phyloP scores from a whole-genome alignment of 2,113 vertebrate genomes.

The Ciconia boyciana region DNA sequence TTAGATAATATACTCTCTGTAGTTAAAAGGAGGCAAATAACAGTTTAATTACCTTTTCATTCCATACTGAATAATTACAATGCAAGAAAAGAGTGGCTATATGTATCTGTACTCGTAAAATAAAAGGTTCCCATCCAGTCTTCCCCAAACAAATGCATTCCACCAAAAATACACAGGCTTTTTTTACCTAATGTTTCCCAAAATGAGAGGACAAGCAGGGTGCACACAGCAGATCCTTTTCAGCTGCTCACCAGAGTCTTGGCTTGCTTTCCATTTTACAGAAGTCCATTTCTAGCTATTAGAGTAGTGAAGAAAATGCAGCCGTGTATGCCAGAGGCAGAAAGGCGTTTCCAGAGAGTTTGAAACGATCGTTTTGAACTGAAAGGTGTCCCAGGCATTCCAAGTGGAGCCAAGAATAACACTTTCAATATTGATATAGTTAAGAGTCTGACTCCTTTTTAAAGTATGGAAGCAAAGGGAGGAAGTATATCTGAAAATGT shows the following conservation, averaged over 20 bases:
- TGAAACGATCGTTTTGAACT: not conserved
- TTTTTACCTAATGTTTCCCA: not conserved
- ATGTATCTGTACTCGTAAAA: not conserved
- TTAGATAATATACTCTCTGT: constrained; percentile 21
- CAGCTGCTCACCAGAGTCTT: not conserved
- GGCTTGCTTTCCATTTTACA: not conserved
- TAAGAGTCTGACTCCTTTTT: not conserved
- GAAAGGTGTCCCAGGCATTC: not conserved
- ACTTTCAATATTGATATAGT: not conserved
- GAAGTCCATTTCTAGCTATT: not conserved
- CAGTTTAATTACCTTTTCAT: not conserved
- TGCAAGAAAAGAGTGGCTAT: not conserved
- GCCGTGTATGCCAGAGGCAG: not conserved
- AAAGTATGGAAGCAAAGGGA: not conserved
- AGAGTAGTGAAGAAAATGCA: not conserved
- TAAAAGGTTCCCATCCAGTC: not conserved
- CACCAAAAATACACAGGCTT: not conserved
- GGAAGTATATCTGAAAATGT: not conserved
- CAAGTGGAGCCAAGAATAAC: not conserved
- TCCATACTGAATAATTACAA: not conserved
- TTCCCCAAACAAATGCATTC: not conserved
- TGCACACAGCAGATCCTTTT: not conserved
- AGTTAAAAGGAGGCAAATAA: constrained; percentile 46
- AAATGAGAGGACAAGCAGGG: not conserved
- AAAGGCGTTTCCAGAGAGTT: not conserved